Conservation (phyloP, 2,888 invertebrate species). For the Cephalotes varians region DNA sequence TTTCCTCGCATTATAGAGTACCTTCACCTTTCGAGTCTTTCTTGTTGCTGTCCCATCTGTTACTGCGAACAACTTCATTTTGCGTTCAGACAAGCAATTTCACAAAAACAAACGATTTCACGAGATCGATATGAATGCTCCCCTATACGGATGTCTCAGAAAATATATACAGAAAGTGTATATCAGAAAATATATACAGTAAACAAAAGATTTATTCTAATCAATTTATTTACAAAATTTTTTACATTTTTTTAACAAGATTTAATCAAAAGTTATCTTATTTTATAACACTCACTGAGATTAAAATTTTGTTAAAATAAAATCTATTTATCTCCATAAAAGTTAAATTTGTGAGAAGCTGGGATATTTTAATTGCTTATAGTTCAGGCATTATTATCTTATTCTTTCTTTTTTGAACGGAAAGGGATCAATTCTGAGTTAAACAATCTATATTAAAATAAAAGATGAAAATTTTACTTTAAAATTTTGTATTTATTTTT, state of each 20-base stretch:
- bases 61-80: conserved; percentile 35
- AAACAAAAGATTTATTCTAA: too few relatives aligned
- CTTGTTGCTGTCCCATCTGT: conserved; percentile 38
- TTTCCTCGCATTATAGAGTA: conserved; percentile 26
- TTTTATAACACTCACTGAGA: neutral
- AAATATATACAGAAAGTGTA: neutral
- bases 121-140: neutral
- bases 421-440: neutral
- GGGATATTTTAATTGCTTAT: neutral
- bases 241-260: neutral
- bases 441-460: neutral
- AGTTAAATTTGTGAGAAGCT: neutral
- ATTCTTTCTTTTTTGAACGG: neutral
- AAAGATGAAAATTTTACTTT: neutral
- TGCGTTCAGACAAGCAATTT: conserved; percentile 14
- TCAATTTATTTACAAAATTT: neutral
- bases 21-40: conserved; percentile 36
- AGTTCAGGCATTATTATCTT: neutral
- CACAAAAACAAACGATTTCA: neutral
- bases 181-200: too few relatives aligned
- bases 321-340: neutral
- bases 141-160: neutral
- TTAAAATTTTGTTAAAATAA: neutral
- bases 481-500: neutral
- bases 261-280: neutral